phyloP scores from a whole-genome alignment of 2,888 invertebrate genomes.

The Microctonus hyperodae region DNA sequence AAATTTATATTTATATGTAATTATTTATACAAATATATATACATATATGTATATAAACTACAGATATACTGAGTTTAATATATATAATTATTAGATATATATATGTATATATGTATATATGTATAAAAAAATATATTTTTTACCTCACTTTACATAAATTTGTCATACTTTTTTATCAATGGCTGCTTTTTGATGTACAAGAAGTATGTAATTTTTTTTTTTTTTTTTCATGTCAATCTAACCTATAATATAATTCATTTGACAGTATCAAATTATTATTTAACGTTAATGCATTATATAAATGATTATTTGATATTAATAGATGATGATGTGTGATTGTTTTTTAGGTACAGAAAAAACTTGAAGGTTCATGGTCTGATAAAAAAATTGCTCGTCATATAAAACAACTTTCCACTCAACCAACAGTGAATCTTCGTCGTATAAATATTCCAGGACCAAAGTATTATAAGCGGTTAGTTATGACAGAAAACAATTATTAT shows the following conservation, averaged over 20 bases:
- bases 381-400: constrained; percentile 7
- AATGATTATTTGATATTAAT: too few relatives aligned
- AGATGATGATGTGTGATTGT: background rate
- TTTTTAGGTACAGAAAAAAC: constrained; percentile 17
- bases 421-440: background rate
- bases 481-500: too few relatives aligned
- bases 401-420: background rate
- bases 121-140: background rate
- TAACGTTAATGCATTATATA: too few relatives aligned
- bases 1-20: background rate
- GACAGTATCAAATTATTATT: too few relatives aligned
- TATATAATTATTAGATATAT: background rate
- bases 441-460: background rate
- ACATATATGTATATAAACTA: too few relatives aligned
- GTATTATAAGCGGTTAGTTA: background rate
- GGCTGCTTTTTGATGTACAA: too few relatives aligned
- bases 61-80: too few relatives aligned
- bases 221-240: background rate
- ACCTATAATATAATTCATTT: background rate
- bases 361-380: background rate
- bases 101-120: too few relatives aligned
- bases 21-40: background rate
- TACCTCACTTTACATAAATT: background rate
- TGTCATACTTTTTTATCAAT: background rate
- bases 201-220: too few relatives aligned